Evolutionary conservation across 2,888 invertebrate species (phyloP).

Genomic region (Platynereis dumerilii): DNA sequence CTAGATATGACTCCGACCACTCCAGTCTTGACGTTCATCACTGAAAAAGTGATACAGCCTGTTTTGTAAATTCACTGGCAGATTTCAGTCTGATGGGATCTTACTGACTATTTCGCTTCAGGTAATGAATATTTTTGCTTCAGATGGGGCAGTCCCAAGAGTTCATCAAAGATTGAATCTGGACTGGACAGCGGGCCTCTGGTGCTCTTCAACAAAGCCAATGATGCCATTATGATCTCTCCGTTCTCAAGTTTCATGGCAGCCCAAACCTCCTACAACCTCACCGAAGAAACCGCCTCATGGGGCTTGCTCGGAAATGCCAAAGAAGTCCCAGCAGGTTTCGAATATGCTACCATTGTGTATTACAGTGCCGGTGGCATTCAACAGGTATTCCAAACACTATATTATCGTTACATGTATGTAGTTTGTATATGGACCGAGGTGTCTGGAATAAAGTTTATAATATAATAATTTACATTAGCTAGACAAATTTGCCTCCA

Average conservation of each 20-base stretch:
- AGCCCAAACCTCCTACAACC: slow-evolving; percentile 20
- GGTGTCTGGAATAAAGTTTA: too few species aligned
- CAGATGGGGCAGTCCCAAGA: slow-evolving; percentile 24
- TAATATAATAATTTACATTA: not conserved
- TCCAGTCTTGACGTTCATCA: too few species aligned
- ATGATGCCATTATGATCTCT: slow-evolving; percentile 18
- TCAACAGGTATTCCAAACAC: slow-evolving; percentile 23
- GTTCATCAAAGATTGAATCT: slow-evolving; percentile 6
- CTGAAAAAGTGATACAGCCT: too few species aligned
- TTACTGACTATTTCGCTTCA: too few species aligned
- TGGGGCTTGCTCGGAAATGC: slow-evolving; percentile 29
- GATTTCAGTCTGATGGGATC: too few species aligned
- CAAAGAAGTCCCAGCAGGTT: slow-evolving; percentile 17
- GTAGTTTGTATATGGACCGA: too few species aligned
- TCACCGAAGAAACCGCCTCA: not conserved
- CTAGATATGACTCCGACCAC: too few species aligned
- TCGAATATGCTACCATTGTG: slow-evolving; percentile 20
- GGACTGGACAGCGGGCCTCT: slow-evolving; percentile 31
- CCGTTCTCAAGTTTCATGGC: slow-evolving; percentile 36
- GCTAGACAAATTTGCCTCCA: too few species aligned
- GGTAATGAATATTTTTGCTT: not conserved
- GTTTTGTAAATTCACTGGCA: too few species aligned
- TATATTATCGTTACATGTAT: too few species aligned
- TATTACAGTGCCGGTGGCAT: slow-evolving; percentile 18
- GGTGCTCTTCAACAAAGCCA: slow-evolving; percentile 17